Evolutionary conservation across 2,113 vertebrate genomes (phyloP).

Genomic region (Danionella cerebrum): DNA sequence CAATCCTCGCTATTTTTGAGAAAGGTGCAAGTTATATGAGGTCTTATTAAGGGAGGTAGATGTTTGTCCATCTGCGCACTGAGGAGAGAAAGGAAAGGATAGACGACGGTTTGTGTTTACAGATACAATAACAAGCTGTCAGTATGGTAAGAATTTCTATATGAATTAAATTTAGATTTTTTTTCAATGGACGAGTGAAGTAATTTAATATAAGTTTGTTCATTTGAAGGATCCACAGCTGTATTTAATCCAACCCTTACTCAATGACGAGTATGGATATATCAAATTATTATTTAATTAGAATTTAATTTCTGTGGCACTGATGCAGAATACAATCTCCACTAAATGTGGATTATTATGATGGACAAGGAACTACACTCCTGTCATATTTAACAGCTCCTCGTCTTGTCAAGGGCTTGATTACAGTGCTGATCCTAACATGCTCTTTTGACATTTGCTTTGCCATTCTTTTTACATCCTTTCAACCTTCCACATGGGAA

Average conservation of each 20-base stretch:
- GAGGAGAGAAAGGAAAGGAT: not conserved
- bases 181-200: too few species aligned
- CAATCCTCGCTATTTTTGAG: constrained; percentile 55
- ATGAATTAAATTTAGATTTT: not conserved
- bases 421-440: not conserved
- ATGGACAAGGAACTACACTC: not conserved
- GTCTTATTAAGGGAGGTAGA: constrained; percentile 42
- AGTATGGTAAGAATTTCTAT: constrained; percentile 35
- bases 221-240: too few species aligned
- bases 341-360: too few species aligned
- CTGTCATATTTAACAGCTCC: not conserved
- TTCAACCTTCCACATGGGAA: too few species aligned
- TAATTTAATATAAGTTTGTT: too few species aligned
- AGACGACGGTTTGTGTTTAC: constrained; percentile 1
- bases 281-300: too few species aligned
- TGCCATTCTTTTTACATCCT: too few species aligned
- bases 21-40: constrained; percentile 33
- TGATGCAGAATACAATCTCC: too few species aligned
- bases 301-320: too few species aligned
- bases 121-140: constrained; percentile 5
- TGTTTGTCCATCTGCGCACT: constrained; percentile 4
- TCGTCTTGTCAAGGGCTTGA: not conserved
- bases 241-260: too few species aligned
- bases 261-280: too few species aligned
- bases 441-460: not conserved